These are phyloP conservation scores for Prostheceraeus crozeri DNA, from an alignment of 2,888 invertebrate genomes.

Conservation along the genomic window DNA sequence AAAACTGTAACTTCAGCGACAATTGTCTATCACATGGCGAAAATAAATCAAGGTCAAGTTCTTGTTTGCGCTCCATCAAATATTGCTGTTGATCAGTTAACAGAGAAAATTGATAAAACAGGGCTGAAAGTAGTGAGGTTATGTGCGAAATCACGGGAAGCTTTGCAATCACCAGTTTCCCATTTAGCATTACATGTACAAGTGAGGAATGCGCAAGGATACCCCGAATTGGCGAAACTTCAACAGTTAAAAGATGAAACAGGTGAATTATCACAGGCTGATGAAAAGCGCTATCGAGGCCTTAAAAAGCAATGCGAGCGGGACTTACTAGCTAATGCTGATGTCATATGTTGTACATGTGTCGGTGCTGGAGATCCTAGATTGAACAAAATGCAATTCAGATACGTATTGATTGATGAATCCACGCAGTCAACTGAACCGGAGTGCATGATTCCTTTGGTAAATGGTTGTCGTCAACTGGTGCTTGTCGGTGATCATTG, in stretches of 20 bases:
- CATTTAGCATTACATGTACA: conserved; percentile 94
- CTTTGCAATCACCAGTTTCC: conserved; percentile 92
- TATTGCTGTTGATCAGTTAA: conserved; percentile 96
- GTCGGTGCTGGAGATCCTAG: conserved; percentile 95
- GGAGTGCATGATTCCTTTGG: conserved; percentile 97
- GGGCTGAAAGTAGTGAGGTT: conserved; percentile 84
- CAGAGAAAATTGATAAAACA: conserved; percentile 94
- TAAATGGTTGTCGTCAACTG: conserved; percentile 82
- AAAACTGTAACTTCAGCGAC: conserved; percentile 99
- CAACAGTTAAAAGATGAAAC: conserved; percentile 95
- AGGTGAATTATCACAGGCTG: conserved; percentile 86
- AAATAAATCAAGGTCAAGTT: conserved; percentile 74
- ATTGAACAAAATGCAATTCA: conserved; percentile 82
- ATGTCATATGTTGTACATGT: conserved; percentile 97
- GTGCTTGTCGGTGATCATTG: conserved; percentile 70
- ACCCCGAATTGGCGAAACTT: conserved; percentile 79
- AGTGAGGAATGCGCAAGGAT: conserved; percentile 80
- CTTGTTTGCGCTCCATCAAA: conserved; percentile 97
- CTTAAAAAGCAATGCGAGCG: conserved; percentile 33
- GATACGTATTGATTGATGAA: conserved; percentile 90
- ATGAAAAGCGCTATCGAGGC: conserved; percentile 76
- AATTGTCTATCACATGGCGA: conserved; percentile 91
- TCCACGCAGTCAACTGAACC: conserved; percentile 89
- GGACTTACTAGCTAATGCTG: conserved; percentile 66
- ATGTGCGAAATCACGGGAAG: conserved; percentile 94